These are phyloP conservation scores for Ctenochaetus hawaiiensis DNA, from an alignment of 2,797 vertebrate species.

Conservation along the genomic window DNA sequence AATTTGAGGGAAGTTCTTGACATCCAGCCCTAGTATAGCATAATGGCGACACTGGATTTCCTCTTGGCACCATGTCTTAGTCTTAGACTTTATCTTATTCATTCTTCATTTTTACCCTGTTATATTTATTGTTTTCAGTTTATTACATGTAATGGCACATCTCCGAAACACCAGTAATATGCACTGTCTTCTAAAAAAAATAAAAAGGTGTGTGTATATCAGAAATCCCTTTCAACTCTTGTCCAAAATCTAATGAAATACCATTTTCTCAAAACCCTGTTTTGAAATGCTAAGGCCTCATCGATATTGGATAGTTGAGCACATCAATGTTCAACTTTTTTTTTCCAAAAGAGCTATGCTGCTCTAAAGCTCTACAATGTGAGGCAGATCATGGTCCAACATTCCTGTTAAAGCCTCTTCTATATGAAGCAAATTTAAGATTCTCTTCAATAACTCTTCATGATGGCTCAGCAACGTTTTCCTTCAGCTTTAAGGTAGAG, in stretches of 20 bases:
- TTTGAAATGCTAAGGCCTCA: not conserved
- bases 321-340: not conserved
- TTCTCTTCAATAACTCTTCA: not conserved
- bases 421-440: not conserved
- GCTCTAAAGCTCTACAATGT: not conserved
- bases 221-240: not conserved
- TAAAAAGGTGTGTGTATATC: not conserved
- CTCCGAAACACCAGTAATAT: not conserved
- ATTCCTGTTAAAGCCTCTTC: not conserved
- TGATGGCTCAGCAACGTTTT: not conserved
- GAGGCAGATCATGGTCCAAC: not conserved
- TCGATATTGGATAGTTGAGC: not conserved
- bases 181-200: not conserved
- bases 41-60: too few relatives aligned
- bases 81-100: not conserved
- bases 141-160: not conserved
- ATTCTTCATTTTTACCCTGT: not conserved
- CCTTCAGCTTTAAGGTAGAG: not conserved
- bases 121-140: not conserved
- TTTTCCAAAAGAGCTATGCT: slow-evolving; percentile 14
- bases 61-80: not conserved
- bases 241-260: not conserved
- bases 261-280: not conserved
- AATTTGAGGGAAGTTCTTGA: not conserved
- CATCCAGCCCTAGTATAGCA: not conserved